phyloP scores from a whole-genome alignment of 2,888 invertebrate species.

The Cheilosia variabilis region DNA sequence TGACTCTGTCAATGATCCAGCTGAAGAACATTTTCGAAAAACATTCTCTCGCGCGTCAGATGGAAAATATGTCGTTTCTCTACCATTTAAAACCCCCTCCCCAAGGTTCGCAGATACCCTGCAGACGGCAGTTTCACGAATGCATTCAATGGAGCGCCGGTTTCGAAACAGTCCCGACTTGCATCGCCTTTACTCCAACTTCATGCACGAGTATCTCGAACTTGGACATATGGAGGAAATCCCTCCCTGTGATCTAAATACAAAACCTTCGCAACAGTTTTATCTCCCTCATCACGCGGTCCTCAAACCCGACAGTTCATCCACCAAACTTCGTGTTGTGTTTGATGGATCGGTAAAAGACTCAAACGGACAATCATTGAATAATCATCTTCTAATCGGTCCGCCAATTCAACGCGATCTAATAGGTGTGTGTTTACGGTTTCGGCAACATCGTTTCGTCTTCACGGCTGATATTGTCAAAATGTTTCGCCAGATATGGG shows the following conservation, averaged over 20 bases:
- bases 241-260: neutral
- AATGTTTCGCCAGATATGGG: constrained; percentile 59
- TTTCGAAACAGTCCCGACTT: constrained; percentile 24
- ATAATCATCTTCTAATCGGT: constrained; percentile 46
- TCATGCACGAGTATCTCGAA: constrained; percentile 38
- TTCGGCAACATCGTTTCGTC: constrained; percentile 60
- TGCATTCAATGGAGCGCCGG: constrained; percentile 29
- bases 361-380: constrained; percentile 41
- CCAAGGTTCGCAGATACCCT: constrained; percentile 46
- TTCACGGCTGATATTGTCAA: constrained; percentile 42
- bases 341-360: constrained; percentile 62
- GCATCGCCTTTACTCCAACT: constrained; percentile 7
- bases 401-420: constrained; percentile 54
- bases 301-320: constrained; percentile 61
- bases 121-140: constrained; percentile 21
- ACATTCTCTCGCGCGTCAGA: no score
- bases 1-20: no score
- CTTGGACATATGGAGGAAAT: constrained; percentile 39
- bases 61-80: neutral
- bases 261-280: neutral
- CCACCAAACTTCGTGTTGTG: constrained; percentile 48
- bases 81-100: constrained; percentile 46
- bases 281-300: constrained; percentile 75
- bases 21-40: no score
- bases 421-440: constrained; percentile 63